Percentiles rank a stretch among this genome's conserved stretches.
Conservation (phyloP, 2,888 invertebrate species). For the Peribatodes rhomboidaria region DNA sequence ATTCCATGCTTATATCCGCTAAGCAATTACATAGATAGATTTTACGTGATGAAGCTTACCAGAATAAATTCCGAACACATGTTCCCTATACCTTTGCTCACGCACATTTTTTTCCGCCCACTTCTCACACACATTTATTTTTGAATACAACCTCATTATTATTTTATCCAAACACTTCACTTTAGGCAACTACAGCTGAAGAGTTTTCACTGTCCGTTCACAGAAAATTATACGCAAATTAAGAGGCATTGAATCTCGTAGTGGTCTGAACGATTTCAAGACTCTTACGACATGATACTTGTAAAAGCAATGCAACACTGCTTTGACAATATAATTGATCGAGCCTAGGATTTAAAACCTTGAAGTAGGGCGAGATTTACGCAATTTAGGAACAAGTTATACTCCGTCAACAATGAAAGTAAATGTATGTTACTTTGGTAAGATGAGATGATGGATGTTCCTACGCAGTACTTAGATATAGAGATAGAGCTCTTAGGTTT, state of each 20-base stretch:
- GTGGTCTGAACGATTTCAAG: conserved; percentile 46
- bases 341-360: conserved; percentile 30
- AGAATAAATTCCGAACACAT: conserved; percentile 34
- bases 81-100: conserved; percentile 39
- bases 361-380: conserved; percentile 25
- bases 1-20: neutral
- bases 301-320: conserved; percentile 50
- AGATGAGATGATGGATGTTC: no score
- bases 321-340: conserved; percentile 31
- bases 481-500: no score
- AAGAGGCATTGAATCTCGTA: conserved; percentile 51
- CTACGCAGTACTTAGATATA: no score
- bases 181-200: conserved; percentile 27
- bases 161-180: conserved; percentile 3
- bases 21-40: neutral
- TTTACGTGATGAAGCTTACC: conserved; percentile 43
- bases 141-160: conserved; percentile 39
- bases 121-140: conserved; percentile 56
- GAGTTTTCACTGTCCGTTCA: conserved; percentile 39
- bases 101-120: conserved; percentile 54
- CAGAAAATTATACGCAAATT: conserved; percentile 56
- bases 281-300: conserved; percentile 50
- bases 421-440: neutral
- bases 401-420: conserved; percentile 5
- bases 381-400: conserved; percentile 16